Evolutionary conservation across 2,113 vertebrate genomes (phyloP).

Genomic region (Lepus timidus): DNA sequence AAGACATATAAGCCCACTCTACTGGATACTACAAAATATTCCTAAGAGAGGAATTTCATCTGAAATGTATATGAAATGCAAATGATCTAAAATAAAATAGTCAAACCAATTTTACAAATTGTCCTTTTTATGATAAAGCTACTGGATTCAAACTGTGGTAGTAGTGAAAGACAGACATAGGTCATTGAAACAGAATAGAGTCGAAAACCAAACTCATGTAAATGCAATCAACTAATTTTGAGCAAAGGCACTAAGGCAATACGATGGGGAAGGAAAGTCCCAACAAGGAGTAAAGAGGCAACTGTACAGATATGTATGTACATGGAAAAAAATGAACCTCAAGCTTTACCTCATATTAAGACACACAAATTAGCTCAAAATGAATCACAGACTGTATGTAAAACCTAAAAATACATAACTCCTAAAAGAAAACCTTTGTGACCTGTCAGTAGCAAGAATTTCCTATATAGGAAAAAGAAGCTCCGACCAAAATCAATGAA

Average conservation of each 20-base stretch:
- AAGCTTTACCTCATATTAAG: neutral
- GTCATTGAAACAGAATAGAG: neutral
- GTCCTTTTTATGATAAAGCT: neutral
- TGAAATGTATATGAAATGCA: slow-evolving; percentile 42
- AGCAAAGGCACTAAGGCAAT: neutral
- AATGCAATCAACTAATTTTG: neutral
- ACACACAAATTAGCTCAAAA: neutral
- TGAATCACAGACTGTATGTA: neutral
- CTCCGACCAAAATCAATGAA: neutral
- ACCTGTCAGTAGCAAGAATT: neutral
- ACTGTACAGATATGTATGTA: neutral
- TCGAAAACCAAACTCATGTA: neutral
- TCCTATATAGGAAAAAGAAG: neutral
- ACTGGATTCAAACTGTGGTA: neutral
- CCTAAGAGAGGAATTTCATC: slow-evolving; percentile 49
- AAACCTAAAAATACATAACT: slow-evolving; percentile 25
- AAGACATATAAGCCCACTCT: neutral
- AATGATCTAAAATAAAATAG: slow-evolving; percentile 10
- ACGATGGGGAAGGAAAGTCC: neutral
- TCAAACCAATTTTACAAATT: slow-evolving; percentile 19
- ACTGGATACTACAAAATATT: slow-evolving; percentile 28
- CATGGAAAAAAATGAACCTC: neutral
- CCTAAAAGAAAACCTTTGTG: neutral
- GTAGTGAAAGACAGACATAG: neutral
- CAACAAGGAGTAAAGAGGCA: neutral